A percentile compares a stretch with the other conserved stretches of the same genome.
Conservation (phyloP, 2,888 invertebrate genomes). For the Brachyptera risi region DNA sequence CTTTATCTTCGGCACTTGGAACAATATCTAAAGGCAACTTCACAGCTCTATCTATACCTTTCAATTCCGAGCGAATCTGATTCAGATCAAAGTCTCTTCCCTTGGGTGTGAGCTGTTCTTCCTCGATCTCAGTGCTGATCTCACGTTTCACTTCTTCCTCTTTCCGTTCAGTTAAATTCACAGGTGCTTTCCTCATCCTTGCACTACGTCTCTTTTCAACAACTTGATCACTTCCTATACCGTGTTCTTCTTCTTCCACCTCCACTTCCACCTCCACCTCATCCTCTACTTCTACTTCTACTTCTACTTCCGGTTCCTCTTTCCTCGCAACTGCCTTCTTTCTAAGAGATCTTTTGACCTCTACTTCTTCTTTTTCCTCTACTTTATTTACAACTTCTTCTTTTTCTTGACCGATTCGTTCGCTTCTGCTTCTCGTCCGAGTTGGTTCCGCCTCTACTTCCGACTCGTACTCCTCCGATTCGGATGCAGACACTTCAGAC, state of each 20-base stretch:
- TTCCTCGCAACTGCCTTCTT: slow-evolving; percentile 31
- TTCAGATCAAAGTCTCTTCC: slow-evolving; percentile 78
- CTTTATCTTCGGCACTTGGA: slow-evolving; percentile 22
- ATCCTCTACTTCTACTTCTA: slow-evolving; percentile 31
- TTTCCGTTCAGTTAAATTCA: slow-evolving; percentile 44
- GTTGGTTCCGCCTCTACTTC: slow-evolving; percentile 27
- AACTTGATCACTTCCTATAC: slow-evolving; percentile 17
- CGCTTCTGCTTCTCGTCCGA: slow-evolving; percentile 28
- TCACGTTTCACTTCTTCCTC: slow-evolving; percentile 39
- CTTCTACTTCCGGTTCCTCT: slow-evolving; percentile 34
- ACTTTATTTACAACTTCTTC: neutral
- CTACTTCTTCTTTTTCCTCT: slow-evolving; percentile 11
- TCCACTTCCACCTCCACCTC: slow-evolving; percentile 27
- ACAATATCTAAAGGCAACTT: slow-evolving; percentile 23
- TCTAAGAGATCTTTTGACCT: slow-evolving; percentile 19
- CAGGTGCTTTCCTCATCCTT: slow-evolving; percentile 44
- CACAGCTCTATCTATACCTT: slow-evolving; percentile 64
- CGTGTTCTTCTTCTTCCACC: no score
- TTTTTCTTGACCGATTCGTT: slow-evolving; percentile 18
- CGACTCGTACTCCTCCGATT: slow-evolving; percentile 35
- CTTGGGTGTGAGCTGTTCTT: slow-evolving; percentile 49
- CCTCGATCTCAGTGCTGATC: slow-evolving; percentile 46
- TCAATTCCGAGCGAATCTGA: slow-evolving; percentile 78
- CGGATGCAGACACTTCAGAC: slow-evolving; percentile 36
- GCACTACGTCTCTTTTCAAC: slow-evolving; percentile 33